Evolutionary conservation across 2,888 invertebrate species (phyloP), one percentile per base, ranked within the genome.

Genomic region (Thysanoteuthis rhombus): DNA sequence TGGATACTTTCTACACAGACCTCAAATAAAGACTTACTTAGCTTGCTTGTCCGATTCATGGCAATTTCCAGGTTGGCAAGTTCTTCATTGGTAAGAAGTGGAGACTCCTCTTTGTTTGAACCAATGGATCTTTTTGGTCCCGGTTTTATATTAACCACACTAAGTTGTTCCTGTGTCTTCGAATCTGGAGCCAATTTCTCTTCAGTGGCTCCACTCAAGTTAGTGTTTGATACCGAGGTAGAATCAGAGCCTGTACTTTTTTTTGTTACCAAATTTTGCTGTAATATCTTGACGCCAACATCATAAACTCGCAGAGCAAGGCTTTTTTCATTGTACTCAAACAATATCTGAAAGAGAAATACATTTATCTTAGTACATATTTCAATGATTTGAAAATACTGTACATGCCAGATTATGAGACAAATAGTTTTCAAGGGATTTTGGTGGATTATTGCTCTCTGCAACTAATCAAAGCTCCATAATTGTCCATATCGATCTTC

Each of bases 11-110:
- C n/a, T n/a, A n/a, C n/a, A n/a, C n/a, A n/a, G n/a, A n/a, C n/a
- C n/a, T n/a, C n/a, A n/a, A n/a, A 90, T 22, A 90, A 90, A 92
- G n/a, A 42, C 39, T 45, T 92, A 92, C 92, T n/a, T 42, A 28
- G 92, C 45, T 40, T 92, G 45, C 16, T 40, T 8, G 45, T 42
- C 4, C n/a, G 25, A 92, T 32, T 16, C 36, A 92, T 19, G 36
- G 92, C 92, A n/a, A 45, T n/a, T 42, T 92, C 92, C 12, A 92
- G 40, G 39, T 19, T 40, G n/a, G 6, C 10, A 1, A 92, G 32
- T 28, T 92, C 92, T 40, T 92, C 92, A 40, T 40, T 92, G 19
- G 12, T 3, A 5, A 6, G 1, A 10, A n/a, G 1, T 0, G 19
- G 19, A 36, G 1, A 75, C 0, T 75, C 75, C 16, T 36, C 12